Base-by-base conservation (phyloP, 2,797 vertebrate species). In the Acridotheres tristis region DNA sequence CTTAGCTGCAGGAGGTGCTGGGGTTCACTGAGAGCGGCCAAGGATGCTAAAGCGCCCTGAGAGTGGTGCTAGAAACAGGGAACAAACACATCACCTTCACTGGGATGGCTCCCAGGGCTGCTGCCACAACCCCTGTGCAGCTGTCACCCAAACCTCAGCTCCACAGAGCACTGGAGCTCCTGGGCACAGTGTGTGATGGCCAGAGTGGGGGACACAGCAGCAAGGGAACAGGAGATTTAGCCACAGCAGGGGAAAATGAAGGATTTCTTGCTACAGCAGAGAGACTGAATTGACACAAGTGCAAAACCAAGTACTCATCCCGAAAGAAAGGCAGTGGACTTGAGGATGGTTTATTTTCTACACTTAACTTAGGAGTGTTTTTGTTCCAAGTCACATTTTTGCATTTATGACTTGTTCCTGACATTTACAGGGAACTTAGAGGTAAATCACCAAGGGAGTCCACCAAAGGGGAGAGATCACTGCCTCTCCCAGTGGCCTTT, bases 171-270 rank as follows among this genome's bases (percentile, higher is more conserved):
- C 65, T 58, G 66, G 11, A 68, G 42, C 8, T 51, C 58, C 80
- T 29, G 15, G 25, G 14, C 1, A 0, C 32, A 6, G 51, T 1
- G 1, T 15, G 45, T 7, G 43, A 7, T 30, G 34, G 38, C 13
- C 63, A 32, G 48, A 47, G 57, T 1, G 5, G 27, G 40, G 38
- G 43, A 36, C 36, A 23, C 26, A 26, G 77, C 42, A 65, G 36
- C 4, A 3, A 34, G 11, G 21, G 42, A 84, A 15, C 14, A 4
- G 1, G 15, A 45, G 15, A 21, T 15, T 81, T 23, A n/a, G 16
- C 29, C 40, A 40, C 30, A 43, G 43, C 29, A 29, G 27, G 54
- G 59, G 11, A 45, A 89, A 79, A 30, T 0, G 1, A 30, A 29
- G 17, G 38, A 48, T 19, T 26, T 42, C 10, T 23, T 68, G 10